phyloP scores from a whole-genome alignment of 2,113 vertebrate species.

The Syngnathus typhle region DNA sequence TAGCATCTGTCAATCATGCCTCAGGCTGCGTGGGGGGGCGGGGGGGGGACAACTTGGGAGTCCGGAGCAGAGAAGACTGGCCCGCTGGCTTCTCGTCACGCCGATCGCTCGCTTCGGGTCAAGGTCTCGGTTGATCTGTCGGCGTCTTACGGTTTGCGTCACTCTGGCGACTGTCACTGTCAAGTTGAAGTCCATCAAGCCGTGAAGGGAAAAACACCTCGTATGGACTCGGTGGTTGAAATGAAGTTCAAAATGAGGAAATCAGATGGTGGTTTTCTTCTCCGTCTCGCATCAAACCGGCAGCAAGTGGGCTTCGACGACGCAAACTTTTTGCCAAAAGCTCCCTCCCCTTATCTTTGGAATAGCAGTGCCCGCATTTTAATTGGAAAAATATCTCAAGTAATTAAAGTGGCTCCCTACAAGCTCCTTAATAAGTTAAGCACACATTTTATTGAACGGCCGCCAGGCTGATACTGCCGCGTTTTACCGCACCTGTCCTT shows the following conservation, averaged over 20 bases:
- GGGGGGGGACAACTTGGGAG: conserved; percentile 29
- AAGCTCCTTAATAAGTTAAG: conserved; percentile 20
- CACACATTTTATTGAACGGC: conserved; percentile 38
- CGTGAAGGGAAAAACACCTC: background rate
- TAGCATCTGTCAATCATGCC: conserved; percentile 67
- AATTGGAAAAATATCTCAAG: conserved; percentile 3
- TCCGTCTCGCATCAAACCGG: background rate
- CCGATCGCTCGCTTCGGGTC: conserved; percentile 38
- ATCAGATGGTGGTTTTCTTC: background rate
- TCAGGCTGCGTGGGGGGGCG: conserved; percentile 6
- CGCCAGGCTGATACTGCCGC: conserved; percentile 23
- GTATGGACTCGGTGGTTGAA: background rate
- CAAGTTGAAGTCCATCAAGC: conserved; percentile 24
- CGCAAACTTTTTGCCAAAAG: conserved; percentile 15
- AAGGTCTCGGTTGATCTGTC: conserved; percentile 56
- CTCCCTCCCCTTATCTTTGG: conserved; percentile 2
- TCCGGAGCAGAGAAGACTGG: conserved; percentile 24
- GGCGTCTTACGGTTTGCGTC: conserved; percentile 61
- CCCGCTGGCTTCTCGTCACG: conserved; percentile 13
- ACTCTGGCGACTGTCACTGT: conserved; percentile 56
- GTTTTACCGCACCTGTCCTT: conserved; percentile 50
- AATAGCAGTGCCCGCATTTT: background rate
- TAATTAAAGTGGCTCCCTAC: conserved; percentile 14
- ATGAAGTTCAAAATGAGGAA: no score
- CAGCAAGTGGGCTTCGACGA: background rate